A percentile compares a stretch with the other conserved stretches of the same genome.
phyloP scores from a whole-genome alignment of 2,113 vertebrate genomes.

The Larimichthys crocea region DNA sequence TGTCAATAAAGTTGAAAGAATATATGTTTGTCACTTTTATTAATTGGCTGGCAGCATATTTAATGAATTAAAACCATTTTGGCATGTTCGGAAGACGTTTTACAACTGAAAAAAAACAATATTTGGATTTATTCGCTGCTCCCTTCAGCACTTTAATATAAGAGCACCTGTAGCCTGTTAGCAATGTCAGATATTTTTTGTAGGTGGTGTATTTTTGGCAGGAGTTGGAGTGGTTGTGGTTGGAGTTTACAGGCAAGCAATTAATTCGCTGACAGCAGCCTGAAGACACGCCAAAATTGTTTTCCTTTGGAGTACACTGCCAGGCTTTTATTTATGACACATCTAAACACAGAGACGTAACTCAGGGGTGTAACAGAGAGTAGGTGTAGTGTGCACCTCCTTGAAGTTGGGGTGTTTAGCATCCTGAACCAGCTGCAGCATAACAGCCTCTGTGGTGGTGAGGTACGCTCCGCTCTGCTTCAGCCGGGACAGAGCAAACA shows the following conservation, averaged over 20 bases:
- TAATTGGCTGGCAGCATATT: not conserved
- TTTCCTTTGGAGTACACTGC: not conserved
- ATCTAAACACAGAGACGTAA: not conserved
- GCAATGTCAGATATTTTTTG: no score
- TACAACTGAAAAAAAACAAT: not conserved
- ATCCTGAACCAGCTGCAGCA: conserved; percentile 90
- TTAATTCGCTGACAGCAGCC: no score
- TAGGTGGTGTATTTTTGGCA: no score
- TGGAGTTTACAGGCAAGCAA: no score
- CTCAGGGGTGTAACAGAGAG: not conserved
- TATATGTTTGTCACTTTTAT: not conserved
- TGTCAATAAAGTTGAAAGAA: conserved; percentile 64
- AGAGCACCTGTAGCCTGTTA: no score
- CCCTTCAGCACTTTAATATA: no score
- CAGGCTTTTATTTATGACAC: not conserved
- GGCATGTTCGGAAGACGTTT: not conserved
- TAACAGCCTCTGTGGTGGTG: conserved; percentile 89
- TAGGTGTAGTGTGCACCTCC: conserved; percentile 81
- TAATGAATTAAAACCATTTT: not conserved
- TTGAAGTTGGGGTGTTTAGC: conserved; percentile 89
- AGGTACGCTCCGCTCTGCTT: conserved; percentile 91
- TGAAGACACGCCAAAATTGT: not conserved
- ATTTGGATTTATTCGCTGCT: not conserved
- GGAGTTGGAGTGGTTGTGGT: no score
- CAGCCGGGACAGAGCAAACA: conserved; percentile 88